These are phyloP conservation scores for Leptopterna dolabrata DNA, from an alignment of 2,888 invertebrate genomes.

Conservation along the genomic window DNA sequence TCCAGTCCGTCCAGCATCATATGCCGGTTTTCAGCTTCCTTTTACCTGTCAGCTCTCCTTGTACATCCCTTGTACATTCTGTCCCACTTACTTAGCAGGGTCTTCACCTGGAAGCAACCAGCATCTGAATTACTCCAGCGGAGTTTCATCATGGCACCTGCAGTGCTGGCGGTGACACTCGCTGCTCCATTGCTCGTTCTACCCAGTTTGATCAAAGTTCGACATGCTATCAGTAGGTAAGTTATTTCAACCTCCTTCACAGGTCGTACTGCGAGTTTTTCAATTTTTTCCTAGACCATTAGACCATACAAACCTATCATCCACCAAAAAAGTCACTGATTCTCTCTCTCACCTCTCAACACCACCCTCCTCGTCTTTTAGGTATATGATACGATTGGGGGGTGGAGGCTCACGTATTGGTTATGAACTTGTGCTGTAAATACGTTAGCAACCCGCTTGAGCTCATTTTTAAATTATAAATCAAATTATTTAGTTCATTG, in stretches of 20 bases:
- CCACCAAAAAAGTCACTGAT: too few relatives aligned
- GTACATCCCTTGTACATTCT: conserved; percentile 26
- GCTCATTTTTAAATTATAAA: too few relatives aligned
- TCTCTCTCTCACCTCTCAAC: too few relatives aligned
- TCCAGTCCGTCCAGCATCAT: not conserved
- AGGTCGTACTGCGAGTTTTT: too few relatives aligned
- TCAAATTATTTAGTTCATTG: too few relatives aligned
- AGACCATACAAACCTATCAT: too few relatives aligned
- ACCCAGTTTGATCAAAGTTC: not conserved
- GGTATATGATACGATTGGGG: too few relatives aligned
- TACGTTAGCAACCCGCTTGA: too few relatives aligned
- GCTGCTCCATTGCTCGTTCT: not conserved
- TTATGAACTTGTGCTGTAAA: too few relatives aligned
- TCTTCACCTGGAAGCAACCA: not conserved
- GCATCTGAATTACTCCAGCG: not conserved
- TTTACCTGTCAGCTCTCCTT: conserved; percentile 16
- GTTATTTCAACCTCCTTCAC: not conserved
- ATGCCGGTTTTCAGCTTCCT: not conserved
- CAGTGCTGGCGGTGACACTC: not conserved
- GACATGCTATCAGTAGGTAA: conserved; percentile 10
- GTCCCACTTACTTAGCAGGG: not conserved
- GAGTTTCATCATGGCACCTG: not conserved
- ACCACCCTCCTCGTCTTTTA: too few relatives aligned
- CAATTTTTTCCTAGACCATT: too few relatives aligned
- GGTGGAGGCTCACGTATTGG: too few relatives aligned